Evolutionary conservation across 2,888 invertebrate species (phyloP), one percentile per base, ranked within the genome.

Genomic region (Lepetodrilus schrolli): DNA sequence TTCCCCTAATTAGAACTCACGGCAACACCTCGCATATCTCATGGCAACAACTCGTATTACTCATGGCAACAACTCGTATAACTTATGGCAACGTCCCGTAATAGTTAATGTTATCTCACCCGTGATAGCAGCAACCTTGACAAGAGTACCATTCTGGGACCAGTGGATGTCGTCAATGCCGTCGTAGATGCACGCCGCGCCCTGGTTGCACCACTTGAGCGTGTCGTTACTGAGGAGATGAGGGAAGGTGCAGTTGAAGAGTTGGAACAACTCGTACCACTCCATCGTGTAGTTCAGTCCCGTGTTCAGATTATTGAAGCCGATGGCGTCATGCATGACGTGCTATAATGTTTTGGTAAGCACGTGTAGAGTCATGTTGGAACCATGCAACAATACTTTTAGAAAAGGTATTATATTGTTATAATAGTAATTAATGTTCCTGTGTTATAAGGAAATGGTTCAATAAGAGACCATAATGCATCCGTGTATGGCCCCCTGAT

Each of bases 171-270:
- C 85, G 58, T 87, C 83, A 2, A 88, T 85, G 13, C 86, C 86
- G 50, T 83, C 80, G 70, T 86, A 87, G 34, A 87, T 83, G 80
- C 88, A 88, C 4, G 85, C 77, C 2, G 88, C 88, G 2, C 88
- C 88, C 74, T 87, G 88, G 73, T 88, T 87, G 76, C 88, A 88
- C 88, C 88, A 88, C n/a, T 78, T 49, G 36, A 86, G 68, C 1
- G 81, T 74, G 10, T 83, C 76, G 73, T 85, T 82, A n/a, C 79
- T 48, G 13, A 82, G 73, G 20, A 84, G 77, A 74, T 88, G 88
- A 26, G 88, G 85, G 74, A 87, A 88, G 10, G 88, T 88, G 75
- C 88, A 88, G 82, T 88, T 88, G 74, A 87, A 87, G 69, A 87
- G 74, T 72, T 88, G 87, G 70, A 85, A 86, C 0, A 88, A 78